Percentiles rank a stretch among this genome's conserved stretches.
These are phyloP conservation scores for Piprites chloris DNA, from an alignment of 2,113 vertebrate genomes.

Conservation along the genomic window DNA sequence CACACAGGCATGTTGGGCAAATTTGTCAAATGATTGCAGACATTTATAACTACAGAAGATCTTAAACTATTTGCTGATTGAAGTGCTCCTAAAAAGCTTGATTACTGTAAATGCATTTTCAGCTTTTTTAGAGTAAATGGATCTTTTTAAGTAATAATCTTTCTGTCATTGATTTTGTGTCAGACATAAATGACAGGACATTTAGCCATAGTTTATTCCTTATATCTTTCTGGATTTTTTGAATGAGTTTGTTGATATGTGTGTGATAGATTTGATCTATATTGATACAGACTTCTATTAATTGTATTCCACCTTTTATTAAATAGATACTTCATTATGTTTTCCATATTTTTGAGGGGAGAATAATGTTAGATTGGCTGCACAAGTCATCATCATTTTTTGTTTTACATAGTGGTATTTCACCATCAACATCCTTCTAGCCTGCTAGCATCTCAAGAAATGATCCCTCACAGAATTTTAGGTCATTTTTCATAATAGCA, in stretches of 20 bases:
- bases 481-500: not conserved
- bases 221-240: not conserved
- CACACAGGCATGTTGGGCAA: not conserved
- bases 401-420: not conserved
- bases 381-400: not conserved
- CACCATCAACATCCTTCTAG: not conserved
- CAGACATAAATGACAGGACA: not conserved
- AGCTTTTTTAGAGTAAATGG: not conserved
- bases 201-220: not conserved
- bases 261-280: not conserved
- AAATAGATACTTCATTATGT: not conserved
- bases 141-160: not conserved
- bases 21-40: not conserved
- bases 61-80: not conserved
- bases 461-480: fast-evolving
- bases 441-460: not conserved
- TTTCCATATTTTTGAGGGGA: fast-evolving
- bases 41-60: not conserved
- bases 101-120: not conserved
- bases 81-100: not conserved
- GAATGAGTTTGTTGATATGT: not conserved
- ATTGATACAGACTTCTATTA: not conserved
- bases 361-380: not conserved
- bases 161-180: not conserved
- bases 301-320: not conserved